A percentile compares a stretch with the other conserved stretches of the same genome.
These are phyloP conservation scores for Lucilia sericata DNA, from an alignment of 1,140 invertebrate species.

Conservation along the genomic window DNA sequence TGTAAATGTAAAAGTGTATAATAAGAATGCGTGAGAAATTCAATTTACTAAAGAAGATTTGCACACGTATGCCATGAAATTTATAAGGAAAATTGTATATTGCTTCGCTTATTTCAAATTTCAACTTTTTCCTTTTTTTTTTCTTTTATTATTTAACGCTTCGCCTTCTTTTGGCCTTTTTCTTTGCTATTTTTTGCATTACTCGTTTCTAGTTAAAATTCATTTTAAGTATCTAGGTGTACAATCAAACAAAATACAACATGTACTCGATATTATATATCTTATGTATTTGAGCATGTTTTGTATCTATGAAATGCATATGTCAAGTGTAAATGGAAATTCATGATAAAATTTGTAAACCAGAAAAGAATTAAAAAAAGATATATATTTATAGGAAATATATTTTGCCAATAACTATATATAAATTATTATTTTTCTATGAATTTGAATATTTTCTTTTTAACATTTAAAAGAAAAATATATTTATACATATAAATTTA, in stretches of 20 bases:
- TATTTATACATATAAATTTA: background rate
- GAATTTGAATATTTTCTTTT: background rate
- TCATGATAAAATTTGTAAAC: constrained; percentile 4
- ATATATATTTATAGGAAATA: background rate
- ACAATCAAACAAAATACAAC: background rate
- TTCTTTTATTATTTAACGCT: background rate
- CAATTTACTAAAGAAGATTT: constrained; percentile 44
- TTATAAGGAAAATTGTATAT: constrained; percentile 21
- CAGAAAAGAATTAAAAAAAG: background rate
- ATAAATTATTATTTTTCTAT: constrained; percentile 12
- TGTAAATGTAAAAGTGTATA: constrained; percentile 11
- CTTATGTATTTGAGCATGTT: background rate
- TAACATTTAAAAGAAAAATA: background rate
- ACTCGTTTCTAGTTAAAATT: constrained; percentile 9
- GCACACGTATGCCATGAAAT: constrained; percentile 41
- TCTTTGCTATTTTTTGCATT: background rate
- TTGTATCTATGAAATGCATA: constrained; percentile 30
- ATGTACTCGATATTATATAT: too few relatives aligned
- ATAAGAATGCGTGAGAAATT: constrained; percentile 37
- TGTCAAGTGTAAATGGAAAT: constrained; percentile 42
- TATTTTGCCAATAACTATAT: background rate
- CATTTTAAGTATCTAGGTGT: background rate
- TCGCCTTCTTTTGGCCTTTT: background rate
- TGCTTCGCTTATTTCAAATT: background rate
- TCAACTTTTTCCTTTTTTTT: background rate